Conservation (phyloP, 2,888 invertebrate species). For the Cylindroiulus punctatus region DNA sequence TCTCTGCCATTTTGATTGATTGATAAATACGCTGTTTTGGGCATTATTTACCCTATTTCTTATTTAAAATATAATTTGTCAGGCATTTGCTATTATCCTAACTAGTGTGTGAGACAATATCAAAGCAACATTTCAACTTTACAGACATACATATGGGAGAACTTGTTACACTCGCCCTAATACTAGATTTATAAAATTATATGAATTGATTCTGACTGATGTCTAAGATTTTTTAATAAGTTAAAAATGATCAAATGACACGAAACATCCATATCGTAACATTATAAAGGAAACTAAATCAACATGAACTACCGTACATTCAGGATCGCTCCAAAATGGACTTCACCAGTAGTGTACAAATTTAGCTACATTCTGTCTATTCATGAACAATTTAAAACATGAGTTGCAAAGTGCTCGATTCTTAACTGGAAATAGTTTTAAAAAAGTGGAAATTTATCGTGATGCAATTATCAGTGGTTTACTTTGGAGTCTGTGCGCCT, state of each 20-base stretch:
- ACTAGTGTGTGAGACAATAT: not conserved
- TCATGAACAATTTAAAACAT: not conserved
- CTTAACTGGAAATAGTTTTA: conserved; percentile 15
- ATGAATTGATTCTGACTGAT: not conserved
- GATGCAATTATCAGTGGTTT: not conserved
- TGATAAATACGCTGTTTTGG: not conserved
- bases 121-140: not conserved
- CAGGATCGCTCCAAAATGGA: not conserved
- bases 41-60: not conserved
- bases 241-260: conserved; percentile 47
- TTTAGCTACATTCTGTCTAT: not conserved
- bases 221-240: conserved; percentile 31
- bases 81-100: not conserved
- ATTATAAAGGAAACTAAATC: conserved; percentile 4
- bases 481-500: not conserved
- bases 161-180: conserved; percentile 31
- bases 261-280: conserved; percentile 21
- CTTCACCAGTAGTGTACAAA: not conserved
- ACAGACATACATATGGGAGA: not conserved
- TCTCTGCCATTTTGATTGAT: not conserved
- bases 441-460: conserved; percentile 27
- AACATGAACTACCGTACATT: not conserved
- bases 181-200: conserved; percentile 43
- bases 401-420: not conserved
- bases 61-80: conserved; percentile 1